Evolutionary conservation across 2,113 vertebrate genomes (phyloP).

Genomic region (Nanorana parkeri): DNA sequence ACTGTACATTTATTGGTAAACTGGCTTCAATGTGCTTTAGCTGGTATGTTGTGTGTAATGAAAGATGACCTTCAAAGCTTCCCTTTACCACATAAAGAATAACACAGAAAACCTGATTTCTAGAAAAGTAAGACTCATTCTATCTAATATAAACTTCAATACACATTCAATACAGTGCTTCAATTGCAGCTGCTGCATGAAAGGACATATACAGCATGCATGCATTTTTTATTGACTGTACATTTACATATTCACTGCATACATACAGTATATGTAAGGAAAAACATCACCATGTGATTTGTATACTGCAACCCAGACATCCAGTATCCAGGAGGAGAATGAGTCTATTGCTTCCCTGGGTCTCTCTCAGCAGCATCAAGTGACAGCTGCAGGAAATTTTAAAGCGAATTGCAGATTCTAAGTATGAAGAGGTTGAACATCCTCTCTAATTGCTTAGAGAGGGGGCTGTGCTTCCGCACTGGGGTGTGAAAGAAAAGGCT

Average conservation of each 20-base stretch:
- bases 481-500: conserved; percentile 33
- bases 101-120: too few species aligned
- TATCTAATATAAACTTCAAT: too few species aligned
- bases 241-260: neutral
- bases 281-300: conserved; percentile 14
- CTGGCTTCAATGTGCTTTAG: too few species aligned
- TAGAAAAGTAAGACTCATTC: too few species aligned
- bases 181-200: too few species aligned
- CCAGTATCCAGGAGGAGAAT: conserved; percentile 36
- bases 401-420: conserved; percentile 54
- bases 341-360: conserved; percentile 33
- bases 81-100: too few species aligned
- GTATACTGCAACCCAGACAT: conserved; percentile 14
- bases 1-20: too few species aligned
- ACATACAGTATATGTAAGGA: neutral
- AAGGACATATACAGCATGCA: neutral
- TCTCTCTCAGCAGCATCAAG: conserved; percentile 34
- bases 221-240: neutral
- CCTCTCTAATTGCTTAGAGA: conserved; percentile 49
- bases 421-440: conserved; percentile 52
- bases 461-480: conserved; percentile 18
- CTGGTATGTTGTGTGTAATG: too few species aligned
- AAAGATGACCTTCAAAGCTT: too few species aligned
- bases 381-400: conserved; percentile 53
- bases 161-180: too few species aligned